Evolutionary conservation across 2,797 vertebrate species (phyloP).

Genomic region (Arctocebus calabarensis): DNA sequence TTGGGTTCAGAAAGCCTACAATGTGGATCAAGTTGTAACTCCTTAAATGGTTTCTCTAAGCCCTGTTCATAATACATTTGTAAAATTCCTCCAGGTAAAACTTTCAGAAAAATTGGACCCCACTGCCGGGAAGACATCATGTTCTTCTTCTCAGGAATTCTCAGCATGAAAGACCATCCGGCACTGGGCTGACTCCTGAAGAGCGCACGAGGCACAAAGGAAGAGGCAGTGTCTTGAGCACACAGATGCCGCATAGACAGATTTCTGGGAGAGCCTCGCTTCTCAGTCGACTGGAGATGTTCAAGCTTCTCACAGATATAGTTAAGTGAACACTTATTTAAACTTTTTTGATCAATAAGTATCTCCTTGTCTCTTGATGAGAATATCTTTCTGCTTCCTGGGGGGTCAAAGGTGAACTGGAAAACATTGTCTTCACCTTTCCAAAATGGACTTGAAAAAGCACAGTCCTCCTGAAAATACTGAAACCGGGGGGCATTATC

Average conservation of each 20-base stretch:
- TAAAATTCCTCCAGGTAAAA: slow-evolving; percentile 93
- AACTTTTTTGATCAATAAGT: slow-evolving; percentile 87
- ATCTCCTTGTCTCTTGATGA: slow-evolving; percentile 59
- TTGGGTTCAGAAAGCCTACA: slow-evolving; percentile 95
- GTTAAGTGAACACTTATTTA: slow-evolving; percentile 93
- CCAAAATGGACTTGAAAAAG: slow-evolving; percentile 96
- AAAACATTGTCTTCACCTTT: slow-evolving; percentile 87
- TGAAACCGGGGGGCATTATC: slow-evolving; percentile 82
- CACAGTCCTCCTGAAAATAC: slow-evolving; percentile 89
- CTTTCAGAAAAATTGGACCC: slow-evolving; percentile 96
- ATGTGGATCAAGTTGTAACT: slow-evolving; percentile 94
- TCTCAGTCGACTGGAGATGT: slow-evolving; percentile 86
- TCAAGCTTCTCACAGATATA: slow-evolving; percentile 95
- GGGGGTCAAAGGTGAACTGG: slow-evolving; percentile 88
- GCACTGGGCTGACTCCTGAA: slow-evolving; percentile 92
- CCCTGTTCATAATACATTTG: slow-evolving; percentile 98
- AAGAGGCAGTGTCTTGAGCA: slow-evolving; percentile 59
- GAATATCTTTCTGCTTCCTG: slow-evolving; percentile 83
- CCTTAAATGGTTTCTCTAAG: slow-evolving; percentile 97
- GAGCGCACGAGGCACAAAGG: slow-evolving; percentile 90
- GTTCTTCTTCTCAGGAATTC: slow-evolving; percentile 99
- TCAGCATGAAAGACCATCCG: slow-evolving; percentile 97
- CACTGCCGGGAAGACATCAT: slow-evolving; percentile 99
- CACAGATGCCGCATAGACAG: slow-evolving; percentile 4
- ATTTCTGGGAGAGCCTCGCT: slow-evolving; percentile 79